Base-by-base conservation (phyloP, 2,888 invertebrate species). In the Eupeodes luniger region DNA sequence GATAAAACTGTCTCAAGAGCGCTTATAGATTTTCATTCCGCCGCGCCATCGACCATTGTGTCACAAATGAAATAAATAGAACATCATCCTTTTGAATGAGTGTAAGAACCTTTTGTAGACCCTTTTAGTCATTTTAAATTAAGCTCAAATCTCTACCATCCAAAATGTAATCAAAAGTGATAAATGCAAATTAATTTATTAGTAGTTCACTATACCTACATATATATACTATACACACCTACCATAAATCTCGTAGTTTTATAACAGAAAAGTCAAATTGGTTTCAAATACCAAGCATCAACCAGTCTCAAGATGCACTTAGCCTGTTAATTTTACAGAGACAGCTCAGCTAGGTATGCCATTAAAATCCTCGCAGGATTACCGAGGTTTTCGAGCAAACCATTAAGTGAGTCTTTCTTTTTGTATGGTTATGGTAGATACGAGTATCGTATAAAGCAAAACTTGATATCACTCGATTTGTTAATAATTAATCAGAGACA, bases 291-390 rank as follows among this genome's bases (percentile, higher is more conserved):
- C 55, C 44, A 40, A 79, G 34, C 36, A 78, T 49, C 79, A 40
- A 16, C 62, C 40, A 72, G 87, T 87, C 87, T 87, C 84, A 81
- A 84, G 87, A 84, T 87, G 87, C 87, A 87, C 87, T 87, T 77
- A 81, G 84, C 49, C 19, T 81, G 80, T 84, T 87, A 87, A 84
- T 81, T 67, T 67, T 55, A 16, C 62, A 27, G 19, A 47, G 47
- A 47, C 69, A n/a, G 14, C 9, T 27, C 27, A 40, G 40, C 40
- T n/a, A 14, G 3, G 27, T 11, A 66, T 69, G 55, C 72, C 49
- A 69, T 80, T 79, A 74, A 74, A 74, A 75, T 69, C 49, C 16
- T 14, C 19, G 14, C 11, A 51, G 19, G 27, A 69, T 55, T 40
- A 70, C 19, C 55, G 16, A 69, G 55, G 40, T 44, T 59, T 19